Evolutionary conservation across 2,113 vertebrate genomes (phyloP).

Genomic region (Solenodon paradoxus): DNA sequence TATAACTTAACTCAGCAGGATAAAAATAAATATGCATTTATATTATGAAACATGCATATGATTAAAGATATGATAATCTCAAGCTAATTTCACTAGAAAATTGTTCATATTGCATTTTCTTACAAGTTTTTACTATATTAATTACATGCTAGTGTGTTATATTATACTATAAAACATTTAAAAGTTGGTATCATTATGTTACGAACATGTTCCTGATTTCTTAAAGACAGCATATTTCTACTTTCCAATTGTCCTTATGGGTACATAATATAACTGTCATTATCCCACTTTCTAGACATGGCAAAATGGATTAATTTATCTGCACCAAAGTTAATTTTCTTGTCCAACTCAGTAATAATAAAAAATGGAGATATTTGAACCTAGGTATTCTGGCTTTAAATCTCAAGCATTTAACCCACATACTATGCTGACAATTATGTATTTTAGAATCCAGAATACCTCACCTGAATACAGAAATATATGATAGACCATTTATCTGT

Average conservation of each 20-base stretch:
- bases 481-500: neutral
- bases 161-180: neutral
- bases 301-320: neutral
- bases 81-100: neutral
- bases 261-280: neutral
- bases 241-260: neutral
- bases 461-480: neutral
- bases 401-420: neutral
- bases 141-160: neutral
- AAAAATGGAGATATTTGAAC: neutral
- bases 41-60: neutral
- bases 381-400: neutral
- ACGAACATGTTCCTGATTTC: neutral
- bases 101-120: neutral
- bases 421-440: neutral
- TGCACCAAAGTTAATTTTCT: neutral
- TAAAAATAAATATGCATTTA: constrained; percentile 41
- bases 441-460: neutral
- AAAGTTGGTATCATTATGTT: constrained; percentile 5
- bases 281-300: neutral
- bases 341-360: neutral
- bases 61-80: neutral
- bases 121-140: neutral
- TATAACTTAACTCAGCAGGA: too few species aligned
- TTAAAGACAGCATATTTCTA: neutral